Conservation (phyloP, 1,140 invertebrate genomes). For the Oncopodura yosiiana region DNA sequence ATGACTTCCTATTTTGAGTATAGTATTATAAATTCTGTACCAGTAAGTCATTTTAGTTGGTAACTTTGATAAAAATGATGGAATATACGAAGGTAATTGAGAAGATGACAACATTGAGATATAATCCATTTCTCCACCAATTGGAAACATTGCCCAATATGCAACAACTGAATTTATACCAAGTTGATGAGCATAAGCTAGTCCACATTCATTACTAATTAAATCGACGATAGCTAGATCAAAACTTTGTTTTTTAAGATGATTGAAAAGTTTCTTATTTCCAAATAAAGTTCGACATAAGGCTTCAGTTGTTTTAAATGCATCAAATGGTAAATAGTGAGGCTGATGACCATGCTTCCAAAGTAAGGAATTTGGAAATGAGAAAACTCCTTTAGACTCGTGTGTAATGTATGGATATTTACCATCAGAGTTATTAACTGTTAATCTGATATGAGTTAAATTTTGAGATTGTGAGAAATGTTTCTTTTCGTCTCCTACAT, state of each 20-base stretch:
- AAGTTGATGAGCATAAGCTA: constrained; percentile 37
- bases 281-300: constrained; percentile 17
- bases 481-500: constrained; percentile 10
- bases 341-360: constrained; percentile 16
- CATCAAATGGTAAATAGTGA: constrained; percentile 15
- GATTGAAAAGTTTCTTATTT: not conserved
- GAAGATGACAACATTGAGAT: constrained; percentile 9
- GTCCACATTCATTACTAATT: constrained; percentile 37
- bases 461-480: not conserved
- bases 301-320: constrained; percentile 23
- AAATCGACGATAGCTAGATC: constrained; percentile 38
- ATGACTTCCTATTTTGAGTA: constrained; percentile 21
- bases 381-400: constrained; percentile 6
- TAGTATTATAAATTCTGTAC: constrained; percentile 28
- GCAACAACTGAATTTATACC: constrained; percentile 35
- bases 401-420: constrained; percentile 20
- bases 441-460: not conserved
- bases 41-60: constrained; percentile 30
- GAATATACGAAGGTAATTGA: constrained; percentile 12
- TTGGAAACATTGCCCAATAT: constrained; percentile 19
- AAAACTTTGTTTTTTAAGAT: constrained; percentile 26
- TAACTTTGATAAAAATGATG: constrained; percentile 30
- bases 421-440: constrained; percentile 11
- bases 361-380: constrained; percentile 9
- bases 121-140: constrained; percentile 20